phyloP scores from a whole-genome alignment of 1,140 invertebrate genomes.

The Cydia splendana region DNA sequence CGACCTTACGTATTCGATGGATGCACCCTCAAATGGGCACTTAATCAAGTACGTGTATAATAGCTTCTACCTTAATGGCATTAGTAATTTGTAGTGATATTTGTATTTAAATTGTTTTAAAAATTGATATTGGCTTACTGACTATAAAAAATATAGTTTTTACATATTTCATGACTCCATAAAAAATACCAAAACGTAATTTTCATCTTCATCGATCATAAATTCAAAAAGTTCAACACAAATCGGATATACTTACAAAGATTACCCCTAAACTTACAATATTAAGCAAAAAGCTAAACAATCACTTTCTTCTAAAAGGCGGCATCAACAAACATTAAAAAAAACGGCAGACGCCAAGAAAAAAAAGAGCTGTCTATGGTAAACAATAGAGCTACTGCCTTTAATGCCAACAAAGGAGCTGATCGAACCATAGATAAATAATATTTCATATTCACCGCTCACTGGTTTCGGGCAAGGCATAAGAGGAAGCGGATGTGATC shows the following conservation, averaged over 20 bases:
- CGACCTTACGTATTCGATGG: background rate
- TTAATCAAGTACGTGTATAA: conserved; percentile 4
- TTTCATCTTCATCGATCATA: background rate
- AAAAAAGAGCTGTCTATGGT: conserved; percentile 59
- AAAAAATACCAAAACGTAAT: background rate
- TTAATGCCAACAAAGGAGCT: conserved; percentile 61
- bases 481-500: conserved; percentile 31
- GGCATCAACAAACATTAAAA: conserved; percentile 45
- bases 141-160: background rate
- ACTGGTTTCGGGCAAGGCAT: conserved; percentile 34
- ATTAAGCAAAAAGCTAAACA: conserved; percentile 27
- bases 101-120: background rate
- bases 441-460: conserved; percentile 67
- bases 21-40: background rate
- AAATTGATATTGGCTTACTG: too few species aligned
- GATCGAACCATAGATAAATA: conserved; percentile 68
- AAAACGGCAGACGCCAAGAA: conserved; percentile 60
- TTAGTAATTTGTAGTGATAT: background rate
- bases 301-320: conserved; percentile 35
- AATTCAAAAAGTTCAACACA: background rate
- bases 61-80: background rate
- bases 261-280: conserved; percentile 5
- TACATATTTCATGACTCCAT: background rate
- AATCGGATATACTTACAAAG: conserved; percentile 25
- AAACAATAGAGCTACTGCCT: conserved; percentile 57